Conservation (phyloP, 64 coral and sea anemone genomes). For the Pachyseris speciosa region DNA sequence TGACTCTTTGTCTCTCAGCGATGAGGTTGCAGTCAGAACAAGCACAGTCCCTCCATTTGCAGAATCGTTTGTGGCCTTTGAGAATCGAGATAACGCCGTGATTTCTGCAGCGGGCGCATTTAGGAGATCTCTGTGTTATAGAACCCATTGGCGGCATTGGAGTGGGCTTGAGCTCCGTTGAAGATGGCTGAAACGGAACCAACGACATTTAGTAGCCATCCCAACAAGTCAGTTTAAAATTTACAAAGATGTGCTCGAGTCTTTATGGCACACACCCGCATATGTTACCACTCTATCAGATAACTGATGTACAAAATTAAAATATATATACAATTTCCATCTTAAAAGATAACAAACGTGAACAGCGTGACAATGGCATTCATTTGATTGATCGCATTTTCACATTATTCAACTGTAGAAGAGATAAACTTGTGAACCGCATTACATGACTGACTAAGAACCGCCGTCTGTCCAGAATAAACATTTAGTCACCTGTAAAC, state of each 20-base stretch:
- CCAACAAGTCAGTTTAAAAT: too few relatives aligned
- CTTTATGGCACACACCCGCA: too few relatives aligned
- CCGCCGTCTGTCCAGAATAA: neutral
- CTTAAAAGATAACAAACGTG: neutral
- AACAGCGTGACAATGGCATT: neutral
- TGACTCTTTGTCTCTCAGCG: constrained; percentile 79
- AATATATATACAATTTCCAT: neutral
- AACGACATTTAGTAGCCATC: neutral
- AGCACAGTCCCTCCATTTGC: constrained; percentile 84
- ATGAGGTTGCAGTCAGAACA: constrained; percentile 82
- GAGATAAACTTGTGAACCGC: too few relatives aligned
- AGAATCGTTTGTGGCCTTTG: constrained; percentile 86
- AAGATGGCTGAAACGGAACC: constrained; percentile 13
- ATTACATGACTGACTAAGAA: neutral
- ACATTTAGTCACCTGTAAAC: neutral
- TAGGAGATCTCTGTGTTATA: constrained; percentile 72
- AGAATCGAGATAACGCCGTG: constrained; percentile 82
- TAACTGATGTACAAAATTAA: neutral
- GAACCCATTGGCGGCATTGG: constrained; percentile 72
- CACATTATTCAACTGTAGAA: neutral
- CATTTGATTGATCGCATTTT: neutral
- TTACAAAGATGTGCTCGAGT: too few relatives aligned
- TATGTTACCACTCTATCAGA: neutral
- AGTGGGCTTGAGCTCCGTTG: constrained; percentile 12
- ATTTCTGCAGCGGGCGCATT: constrained; percentile 77